These are phyloP conservation scores for Merluccius polli DNA, from an alignment of 2,797 vertebrate species.

Conservation along the genomic window DNA sequence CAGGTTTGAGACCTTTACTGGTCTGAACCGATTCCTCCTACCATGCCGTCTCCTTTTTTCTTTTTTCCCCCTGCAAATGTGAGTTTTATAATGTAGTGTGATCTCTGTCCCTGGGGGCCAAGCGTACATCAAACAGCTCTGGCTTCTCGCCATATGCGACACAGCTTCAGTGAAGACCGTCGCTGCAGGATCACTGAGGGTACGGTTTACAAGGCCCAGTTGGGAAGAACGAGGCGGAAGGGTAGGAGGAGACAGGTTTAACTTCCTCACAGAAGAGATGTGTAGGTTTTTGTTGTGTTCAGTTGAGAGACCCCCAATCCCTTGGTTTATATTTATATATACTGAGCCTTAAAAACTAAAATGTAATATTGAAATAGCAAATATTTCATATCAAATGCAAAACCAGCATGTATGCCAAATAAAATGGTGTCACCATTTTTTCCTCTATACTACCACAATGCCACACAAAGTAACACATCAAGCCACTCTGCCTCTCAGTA, in stretches of 20 bases:
- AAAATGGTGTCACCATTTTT: not conserved
- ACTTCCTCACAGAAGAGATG: not conserved
- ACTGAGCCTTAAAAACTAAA: not conserved
- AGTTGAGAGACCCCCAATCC: not conserved
- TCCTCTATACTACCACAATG: not conserved
- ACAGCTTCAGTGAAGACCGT: slow-evolving; percentile 45
- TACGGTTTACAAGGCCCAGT: slow-evolving; percentile 41
- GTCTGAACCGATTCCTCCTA: slow-evolving; percentile 47
- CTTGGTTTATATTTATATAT: not conserved
- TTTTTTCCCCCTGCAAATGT: slow-evolving; percentile 55
- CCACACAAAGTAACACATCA: not conserved
- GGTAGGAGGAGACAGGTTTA: not conserved
- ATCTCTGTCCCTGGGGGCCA: slow-evolving; percentile 65
- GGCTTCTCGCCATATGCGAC: slow-evolving; percentile 53
- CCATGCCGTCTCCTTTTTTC: not conserved
- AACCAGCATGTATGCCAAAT: not conserved
- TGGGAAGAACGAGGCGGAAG: not conserved
- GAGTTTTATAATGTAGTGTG: slow-evolving; percentile 66
- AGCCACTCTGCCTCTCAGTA: not conserved
- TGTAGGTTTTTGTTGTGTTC: not conserved
- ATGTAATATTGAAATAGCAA: not conserved
- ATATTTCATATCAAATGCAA: not conserved
- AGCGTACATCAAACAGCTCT: slow-evolving; percentile 61
- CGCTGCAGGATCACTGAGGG: slow-evolving; percentile 38
- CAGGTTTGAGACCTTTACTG: slow-evolving; percentile 57